Evolutionary conservation across 2,888 invertebrate genomes (phyloP).

Genomic region (Bimastos eiseni): DNA sequence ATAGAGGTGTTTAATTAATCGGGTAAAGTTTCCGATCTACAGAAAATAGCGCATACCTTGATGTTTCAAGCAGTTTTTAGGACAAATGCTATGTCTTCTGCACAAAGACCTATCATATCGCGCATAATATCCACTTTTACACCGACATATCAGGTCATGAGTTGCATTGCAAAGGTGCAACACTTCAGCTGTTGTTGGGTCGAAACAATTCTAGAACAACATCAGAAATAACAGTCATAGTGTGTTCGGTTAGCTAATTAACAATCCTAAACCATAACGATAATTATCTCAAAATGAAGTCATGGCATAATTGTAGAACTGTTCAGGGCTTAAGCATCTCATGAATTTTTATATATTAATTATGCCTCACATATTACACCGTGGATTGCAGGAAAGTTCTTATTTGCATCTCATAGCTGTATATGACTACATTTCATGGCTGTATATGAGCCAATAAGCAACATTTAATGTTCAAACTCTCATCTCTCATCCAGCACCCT

Average conservation of each 20-base stretch:
- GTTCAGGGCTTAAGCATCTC: neutral
- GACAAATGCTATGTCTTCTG: neutral
- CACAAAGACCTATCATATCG: neutral
- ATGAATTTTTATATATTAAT: neutral
- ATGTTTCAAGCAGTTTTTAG: neutral
- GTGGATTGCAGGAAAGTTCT: neutral
- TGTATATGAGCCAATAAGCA: neutral
- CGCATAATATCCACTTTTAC: neutral
- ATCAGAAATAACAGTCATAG: neutral
- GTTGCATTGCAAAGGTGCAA: neutral
- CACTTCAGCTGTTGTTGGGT: neutral
- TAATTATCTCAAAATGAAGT: no score
- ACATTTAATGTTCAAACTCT: neutral
- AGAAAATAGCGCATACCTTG: neutral
- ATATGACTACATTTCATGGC: no score
- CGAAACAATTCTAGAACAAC: neutral
- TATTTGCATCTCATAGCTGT: neutral
- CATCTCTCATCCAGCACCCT: neutral
- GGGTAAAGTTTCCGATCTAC: neutral
- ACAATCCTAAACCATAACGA: no score
- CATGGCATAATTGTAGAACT: no score
- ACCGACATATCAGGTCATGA: neutral
- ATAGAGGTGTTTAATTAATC: neutral
- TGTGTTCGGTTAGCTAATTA: neutral
- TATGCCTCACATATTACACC: neutral